Percentiles rank a stretch among this genome's conserved stretches.
Evolutionary conservation across 2,888 invertebrate species (phyloP).

Genomic region (Gymnocheta viridis): DNA sequence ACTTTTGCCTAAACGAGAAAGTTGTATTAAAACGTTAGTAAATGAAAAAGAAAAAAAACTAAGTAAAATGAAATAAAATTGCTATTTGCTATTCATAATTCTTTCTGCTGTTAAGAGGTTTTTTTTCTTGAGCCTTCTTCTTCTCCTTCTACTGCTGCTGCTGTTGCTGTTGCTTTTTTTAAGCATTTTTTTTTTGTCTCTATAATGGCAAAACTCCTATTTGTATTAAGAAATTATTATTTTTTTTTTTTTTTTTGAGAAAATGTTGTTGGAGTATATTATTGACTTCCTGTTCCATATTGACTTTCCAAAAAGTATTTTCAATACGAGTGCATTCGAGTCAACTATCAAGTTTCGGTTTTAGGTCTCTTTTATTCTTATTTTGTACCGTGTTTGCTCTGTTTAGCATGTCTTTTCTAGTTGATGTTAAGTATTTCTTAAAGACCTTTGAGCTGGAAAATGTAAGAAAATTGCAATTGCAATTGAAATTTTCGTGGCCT

Average conservation of each 20-base stretch:
- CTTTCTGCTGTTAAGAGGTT: slow-evolving; percentile 46
- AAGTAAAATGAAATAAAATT: slow-evolving; percentile 54
- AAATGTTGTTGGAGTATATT: slow-evolving; percentile 43
- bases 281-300: slow-evolving; percentile 69
- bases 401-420: slow-evolving; percentile 8
- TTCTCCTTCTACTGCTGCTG: not conserved
- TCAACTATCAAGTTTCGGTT: slow-evolving; percentile 36
- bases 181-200: slow-evolving; percentile 2
- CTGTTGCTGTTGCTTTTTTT: not conserved
- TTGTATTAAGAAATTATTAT: slow-evolving; percentile 38
- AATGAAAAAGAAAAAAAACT: not conserved
- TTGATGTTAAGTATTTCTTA: slow-evolving; percentile 51
- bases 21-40: slow-evolving; percentile 54
- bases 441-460: slow-evolving; percentile 50
- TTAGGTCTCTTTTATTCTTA: slow-evolving; percentile 34
- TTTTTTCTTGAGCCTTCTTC: slow-evolving; percentile 22
- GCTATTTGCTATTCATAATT: slow-evolving; percentile 68
- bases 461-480: slow-evolving; percentile 46
- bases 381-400: not conserved
- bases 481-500: slow-evolving; percentile 59
- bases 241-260: slow-evolving; percentile 17
- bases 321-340: slow-evolving; percentile 8
- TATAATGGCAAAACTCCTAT: slow-evolving; percentile 42
- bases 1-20: slow-evolving; percentile 70
- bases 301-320: slow-evolving; percentile 56